Conservation (phyloP, 2,797 vertebrate genomes). For the Threskiornis aethiopicus region DNA sequence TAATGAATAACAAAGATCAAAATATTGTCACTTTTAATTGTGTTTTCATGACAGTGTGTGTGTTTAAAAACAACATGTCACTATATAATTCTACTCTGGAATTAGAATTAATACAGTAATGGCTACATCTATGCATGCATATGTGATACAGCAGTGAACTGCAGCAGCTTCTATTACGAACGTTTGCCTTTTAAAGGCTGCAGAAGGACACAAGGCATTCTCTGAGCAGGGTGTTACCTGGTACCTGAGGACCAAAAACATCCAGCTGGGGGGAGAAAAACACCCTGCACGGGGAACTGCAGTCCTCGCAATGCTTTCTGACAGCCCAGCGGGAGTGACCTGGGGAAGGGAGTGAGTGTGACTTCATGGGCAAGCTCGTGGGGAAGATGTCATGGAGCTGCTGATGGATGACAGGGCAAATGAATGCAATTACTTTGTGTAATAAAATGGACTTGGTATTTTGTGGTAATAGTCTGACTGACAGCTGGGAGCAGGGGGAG, state of each 20-base stretch:
- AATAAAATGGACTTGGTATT: background rate
- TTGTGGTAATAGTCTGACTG: background rate
- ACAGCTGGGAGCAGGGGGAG: background rate
- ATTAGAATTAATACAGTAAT: too few relatives aligned
- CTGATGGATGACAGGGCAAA: background rate
- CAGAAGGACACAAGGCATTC: background rate
- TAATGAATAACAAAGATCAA: background rate
- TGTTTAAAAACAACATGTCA: background rate
- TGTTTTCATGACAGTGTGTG: background rate
- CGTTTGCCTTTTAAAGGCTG: background rate
- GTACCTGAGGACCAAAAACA: background rate
- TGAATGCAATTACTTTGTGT: background rate
- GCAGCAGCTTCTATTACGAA: background rate
- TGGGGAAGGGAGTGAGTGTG: background rate
- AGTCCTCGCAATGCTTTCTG: background rate
- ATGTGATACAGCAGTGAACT: background rate
- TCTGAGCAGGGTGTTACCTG: background rate
- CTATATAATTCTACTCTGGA: background rate
- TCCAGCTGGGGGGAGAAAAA: background rate
- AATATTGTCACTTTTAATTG: background rate
- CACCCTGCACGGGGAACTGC: background rate
- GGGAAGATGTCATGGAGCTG: background rate
- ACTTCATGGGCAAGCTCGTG: background rate
- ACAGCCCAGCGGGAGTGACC: background rate
- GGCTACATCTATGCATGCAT: fast-evolving